Base-by-base conservation (phyloP, 53 echinoderm and acorn worm genomes). In the Echinometra lucunter region DNA sequence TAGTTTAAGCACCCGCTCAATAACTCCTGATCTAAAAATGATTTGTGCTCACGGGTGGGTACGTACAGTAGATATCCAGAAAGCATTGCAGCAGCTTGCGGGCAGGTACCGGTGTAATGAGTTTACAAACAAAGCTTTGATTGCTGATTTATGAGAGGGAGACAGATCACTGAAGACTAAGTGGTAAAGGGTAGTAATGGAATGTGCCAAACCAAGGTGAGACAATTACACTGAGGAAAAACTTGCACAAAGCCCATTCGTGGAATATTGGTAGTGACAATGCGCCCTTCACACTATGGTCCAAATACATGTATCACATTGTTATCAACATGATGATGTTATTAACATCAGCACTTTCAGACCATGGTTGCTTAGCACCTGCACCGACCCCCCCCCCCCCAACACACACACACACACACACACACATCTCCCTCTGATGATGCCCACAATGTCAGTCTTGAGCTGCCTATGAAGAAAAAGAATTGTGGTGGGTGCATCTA, bases 71-170 rank as follows among this genome's bases (percentile, higher is more conserved):
- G n/a, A 53, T 74, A 74, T 37, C 17, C 11, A 35, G 16, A 17
- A 37, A 74, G 74, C 30, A 35, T 74, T 32, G 37, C 81, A 81
- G 40, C 81, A 81, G 81, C 40, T 81, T 81, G 44, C 81, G 7
- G 30, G 81, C 40, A 44, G 81, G 44, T 80, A 42, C 23, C 8
- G 38, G 23, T 81, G 81, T 37, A 81, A 40, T 44, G 21, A 42
- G 81, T 81, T 81, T 81, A 81, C 81, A 81, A 81, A 81, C 81
- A 44, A 81, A 81, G 44, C 42, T 8, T 25, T 81, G 81, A 44
- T 81, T 42, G 81, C 81, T 81, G 81, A 81, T 81, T 81, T 81
- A 81, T 81, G 81, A 44, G 81, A 81, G 44, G 17, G 42, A 81
- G 81, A 81, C 23, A 44, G 44, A 81, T 81, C 81, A 81, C 44